phyloP scores from a whole-genome alignment of 2,113 vertebrate genomes.

The Delphinapterus leucas region DNA sequence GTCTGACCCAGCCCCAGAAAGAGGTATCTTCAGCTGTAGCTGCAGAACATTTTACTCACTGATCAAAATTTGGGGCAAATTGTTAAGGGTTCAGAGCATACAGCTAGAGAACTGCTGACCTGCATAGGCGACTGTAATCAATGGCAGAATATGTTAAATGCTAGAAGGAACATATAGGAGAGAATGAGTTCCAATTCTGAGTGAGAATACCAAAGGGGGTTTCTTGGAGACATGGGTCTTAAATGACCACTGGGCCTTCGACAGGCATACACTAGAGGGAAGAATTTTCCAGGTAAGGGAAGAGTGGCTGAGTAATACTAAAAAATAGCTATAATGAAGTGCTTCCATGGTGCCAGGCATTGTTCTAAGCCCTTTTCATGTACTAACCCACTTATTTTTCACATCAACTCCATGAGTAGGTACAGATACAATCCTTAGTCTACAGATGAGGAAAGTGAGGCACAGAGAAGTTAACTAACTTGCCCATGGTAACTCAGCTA shows the following conservation, averaged over 20 bases:
- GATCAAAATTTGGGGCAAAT: not conserved
- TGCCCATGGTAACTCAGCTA: not conserved
- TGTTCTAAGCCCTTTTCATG: not conserved
- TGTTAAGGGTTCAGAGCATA: not conserved
- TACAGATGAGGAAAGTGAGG: not conserved
- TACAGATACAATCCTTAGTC: not conserved
- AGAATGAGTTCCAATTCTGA: not conserved
- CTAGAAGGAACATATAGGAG: not conserved
- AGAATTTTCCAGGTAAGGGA: not conserved
- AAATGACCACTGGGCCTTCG: not conserved
- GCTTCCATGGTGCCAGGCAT: not conserved
- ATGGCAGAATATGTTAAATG: not conserved
- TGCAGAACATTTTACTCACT: not conserved
- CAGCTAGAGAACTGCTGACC: not conserved
- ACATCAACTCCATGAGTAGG: no score
- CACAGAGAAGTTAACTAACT: not conserved
- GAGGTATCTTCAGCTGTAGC: not conserved
- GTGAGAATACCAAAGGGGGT: fast-evolving
- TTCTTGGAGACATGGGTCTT: not conserved
- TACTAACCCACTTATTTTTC: not conserved
- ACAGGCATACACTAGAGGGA: not conserved
- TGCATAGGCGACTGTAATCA: not conserved
- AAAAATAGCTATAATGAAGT: not conserved
- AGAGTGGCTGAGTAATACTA: not conserved
- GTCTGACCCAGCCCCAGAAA: not conserved